These are phyloP conservation scores for Sycophaga agraensis DNA, from an alignment of 1,140 invertebrate genomes.

Conservation along the genomic window DNA sequence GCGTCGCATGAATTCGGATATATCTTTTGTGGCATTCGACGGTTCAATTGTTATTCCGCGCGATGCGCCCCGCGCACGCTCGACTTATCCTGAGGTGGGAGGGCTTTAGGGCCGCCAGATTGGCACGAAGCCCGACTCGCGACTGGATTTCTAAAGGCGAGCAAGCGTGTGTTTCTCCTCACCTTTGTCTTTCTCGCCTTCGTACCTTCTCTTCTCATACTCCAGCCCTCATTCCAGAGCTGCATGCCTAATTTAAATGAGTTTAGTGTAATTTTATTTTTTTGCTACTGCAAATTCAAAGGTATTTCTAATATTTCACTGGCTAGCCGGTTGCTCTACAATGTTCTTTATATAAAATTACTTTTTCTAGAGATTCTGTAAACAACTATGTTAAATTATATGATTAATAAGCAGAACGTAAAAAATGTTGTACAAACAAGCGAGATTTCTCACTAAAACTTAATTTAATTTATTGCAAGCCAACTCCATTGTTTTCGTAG, in stretches of 20 bases:
- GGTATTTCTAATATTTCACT: background rate
- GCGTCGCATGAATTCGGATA: slow-evolving; percentile 28
- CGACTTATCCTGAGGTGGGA: slow-evolving; percentile 15
- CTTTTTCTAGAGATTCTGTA: too few relatives aligned
- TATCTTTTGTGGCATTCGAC: slow-evolving; percentile 24
- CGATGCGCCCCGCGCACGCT: slow-evolving; percentile 12
- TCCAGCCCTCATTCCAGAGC: background rate
- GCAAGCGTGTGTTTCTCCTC: background rate
- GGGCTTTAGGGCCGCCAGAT: slow-evolving; percentile 15
- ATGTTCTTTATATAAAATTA: too few relatives aligned
- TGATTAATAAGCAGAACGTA: too few relatives aligned
- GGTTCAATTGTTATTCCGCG: slow-evolving; percentile 30
- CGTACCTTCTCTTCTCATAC: background rate
- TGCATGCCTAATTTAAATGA: slow-evolving; percentile 11
- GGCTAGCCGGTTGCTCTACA: too few relatives aligned
- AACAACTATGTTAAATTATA: too few relatives aligned
- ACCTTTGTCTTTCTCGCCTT: slow-evolving; percentile 4
- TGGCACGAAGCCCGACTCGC: slow-evolving; percentile 29
- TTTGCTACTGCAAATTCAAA: slow-evolving; percentile 7
- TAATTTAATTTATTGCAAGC: too few relatives aligned
- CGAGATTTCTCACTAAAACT: too few relatives aligned
- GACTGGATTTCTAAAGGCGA: slow-evolving; percentile 28
- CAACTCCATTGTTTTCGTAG: too few relatives aligned
- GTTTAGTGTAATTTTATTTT: slow-evolving; percentile 10
- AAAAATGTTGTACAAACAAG: too few relatives aligned